phyloP scores from a whole-genome alignment of 2,888 invertebrate genomes.

The Clostera curtula region DNA sequence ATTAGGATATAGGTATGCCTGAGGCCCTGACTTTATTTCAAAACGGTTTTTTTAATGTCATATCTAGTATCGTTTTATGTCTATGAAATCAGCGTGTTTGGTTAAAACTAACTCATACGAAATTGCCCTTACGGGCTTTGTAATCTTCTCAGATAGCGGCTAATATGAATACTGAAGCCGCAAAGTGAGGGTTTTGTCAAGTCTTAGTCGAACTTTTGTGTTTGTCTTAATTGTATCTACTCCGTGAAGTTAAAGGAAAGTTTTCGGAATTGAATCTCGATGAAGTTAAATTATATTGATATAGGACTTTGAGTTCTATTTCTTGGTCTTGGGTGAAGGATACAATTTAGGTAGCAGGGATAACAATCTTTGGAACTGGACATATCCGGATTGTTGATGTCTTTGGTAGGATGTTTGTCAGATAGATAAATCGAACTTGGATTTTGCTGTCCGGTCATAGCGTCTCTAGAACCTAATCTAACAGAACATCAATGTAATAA shows the following conservation, averaged over 20 bases:
- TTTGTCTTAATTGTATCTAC: slow-evolving; percentile 33
- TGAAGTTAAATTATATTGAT: slow-evolving; percentile 27
- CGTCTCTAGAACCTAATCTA: no score
- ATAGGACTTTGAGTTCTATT: slow-evolving; percentile 27
- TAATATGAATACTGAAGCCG: slow-evolving; percentile 41
- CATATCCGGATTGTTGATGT: no score
- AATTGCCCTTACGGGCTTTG: slow-evolving; percentile 41
- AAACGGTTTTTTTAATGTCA: no score
- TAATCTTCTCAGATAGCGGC: slow-evolving; percentile 46
- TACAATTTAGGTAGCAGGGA: no score
- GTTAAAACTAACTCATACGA: slow-evolving; percentile 42
- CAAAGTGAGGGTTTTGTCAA: slow-evolving; percentile 40
- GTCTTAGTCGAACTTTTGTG: slow-evolving; percentile 29
- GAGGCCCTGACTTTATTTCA: no score
- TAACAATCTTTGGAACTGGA: no score
- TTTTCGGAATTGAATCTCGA: slow-evolving; percentile 32
- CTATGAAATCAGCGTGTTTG: slow-evolving; percentile 20
- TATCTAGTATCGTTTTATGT: slow-evolving; percentile 8
- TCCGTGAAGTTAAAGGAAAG: slow-evolving; percentile 19
- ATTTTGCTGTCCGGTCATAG: no score
- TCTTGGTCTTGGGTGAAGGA: slow-evolving; percentile 18
- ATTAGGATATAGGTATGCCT: no score
- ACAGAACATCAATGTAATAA: no score
- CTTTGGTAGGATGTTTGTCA: no score
- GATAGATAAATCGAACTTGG: no score